Conservation (phyloP, 2,888 invertebrate species). For the Pharmacophagus antenor region DNA sequence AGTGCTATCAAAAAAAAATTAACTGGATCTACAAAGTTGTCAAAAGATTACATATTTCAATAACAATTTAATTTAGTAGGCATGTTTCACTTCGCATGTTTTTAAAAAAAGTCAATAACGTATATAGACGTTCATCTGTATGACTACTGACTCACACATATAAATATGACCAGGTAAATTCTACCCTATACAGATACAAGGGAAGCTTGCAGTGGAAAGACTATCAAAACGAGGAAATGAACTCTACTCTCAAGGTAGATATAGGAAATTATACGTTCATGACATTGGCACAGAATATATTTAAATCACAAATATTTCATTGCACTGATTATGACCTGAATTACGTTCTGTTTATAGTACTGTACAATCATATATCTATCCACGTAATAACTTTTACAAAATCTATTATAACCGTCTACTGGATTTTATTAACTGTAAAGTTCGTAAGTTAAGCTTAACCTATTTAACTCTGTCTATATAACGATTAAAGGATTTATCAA, state of each 20-base stretch:
- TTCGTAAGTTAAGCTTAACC: slow-evolving; percentile 36
- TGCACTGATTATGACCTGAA: no score
- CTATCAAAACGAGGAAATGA: slow-evolving; percentile 10
- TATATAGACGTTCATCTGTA: background rate
- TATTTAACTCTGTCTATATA: slow-evolving; percentile 33
- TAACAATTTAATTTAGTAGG: no score
- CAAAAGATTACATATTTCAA: no score
- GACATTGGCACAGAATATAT: background rate
- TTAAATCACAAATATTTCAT: background rate
- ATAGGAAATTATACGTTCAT: background rate
- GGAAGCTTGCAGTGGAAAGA: slow-evolving; percentile 2
- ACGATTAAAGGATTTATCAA: slow-evolving; percentile 3
- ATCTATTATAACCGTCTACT: background rate
- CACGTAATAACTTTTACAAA: background rate
- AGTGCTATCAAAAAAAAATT: no score
- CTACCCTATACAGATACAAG: background rate
- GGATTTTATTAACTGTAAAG: slow-evolving; percentile 7
- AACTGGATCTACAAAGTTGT: no score
- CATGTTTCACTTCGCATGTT: no score
- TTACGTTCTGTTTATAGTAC: no score
- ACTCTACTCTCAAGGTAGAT: background rate
- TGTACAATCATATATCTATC: background rate
- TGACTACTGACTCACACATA: no score
- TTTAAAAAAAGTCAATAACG: background rate
- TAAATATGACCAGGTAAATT: background rate